Conservation (phyloP, 2,797 vertebrate genomes). For the Nasua narica region DNA sequence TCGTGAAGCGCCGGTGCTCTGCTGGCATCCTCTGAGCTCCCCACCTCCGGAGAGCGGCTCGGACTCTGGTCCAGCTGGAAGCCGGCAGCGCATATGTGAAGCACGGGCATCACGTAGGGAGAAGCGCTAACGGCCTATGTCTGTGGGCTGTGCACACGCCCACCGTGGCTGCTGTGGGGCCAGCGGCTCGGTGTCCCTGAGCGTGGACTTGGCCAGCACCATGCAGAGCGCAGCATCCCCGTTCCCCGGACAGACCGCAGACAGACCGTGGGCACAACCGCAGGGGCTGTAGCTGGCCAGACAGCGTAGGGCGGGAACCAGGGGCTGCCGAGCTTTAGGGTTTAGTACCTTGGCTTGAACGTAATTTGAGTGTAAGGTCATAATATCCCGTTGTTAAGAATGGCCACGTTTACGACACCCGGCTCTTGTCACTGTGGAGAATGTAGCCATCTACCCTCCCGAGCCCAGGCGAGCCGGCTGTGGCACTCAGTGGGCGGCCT, state of each 20-base stretch:
- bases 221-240: not conserved
- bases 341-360: not conserved
- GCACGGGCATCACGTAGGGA: rapidly evolving
- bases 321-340: no score
- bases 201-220: not conserved
- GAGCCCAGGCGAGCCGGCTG: rapidly evolving
- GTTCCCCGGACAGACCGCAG: not conserved
- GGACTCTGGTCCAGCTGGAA: not conserved
- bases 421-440: not conserved
- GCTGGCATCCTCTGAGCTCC: not conserved
- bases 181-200: no score
- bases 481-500: no score
- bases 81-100: rapidly evolving
- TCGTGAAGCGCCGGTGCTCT: not conserved
- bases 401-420: not conserved
- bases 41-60: not conserved
- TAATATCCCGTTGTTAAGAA: not conserved
- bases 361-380: not conserved
- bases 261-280: not conserved
- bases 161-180: no score
- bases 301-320: not conserved
- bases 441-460: not conserved
- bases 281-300: not conserved
- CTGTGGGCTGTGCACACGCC: not conserved
- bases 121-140: not conserved